Percentiles rank a stretch among this genome's conserved stretches.
Conservation (phyloP, 1,140 invertebrate species). For the Limonius californicus region DNA sequence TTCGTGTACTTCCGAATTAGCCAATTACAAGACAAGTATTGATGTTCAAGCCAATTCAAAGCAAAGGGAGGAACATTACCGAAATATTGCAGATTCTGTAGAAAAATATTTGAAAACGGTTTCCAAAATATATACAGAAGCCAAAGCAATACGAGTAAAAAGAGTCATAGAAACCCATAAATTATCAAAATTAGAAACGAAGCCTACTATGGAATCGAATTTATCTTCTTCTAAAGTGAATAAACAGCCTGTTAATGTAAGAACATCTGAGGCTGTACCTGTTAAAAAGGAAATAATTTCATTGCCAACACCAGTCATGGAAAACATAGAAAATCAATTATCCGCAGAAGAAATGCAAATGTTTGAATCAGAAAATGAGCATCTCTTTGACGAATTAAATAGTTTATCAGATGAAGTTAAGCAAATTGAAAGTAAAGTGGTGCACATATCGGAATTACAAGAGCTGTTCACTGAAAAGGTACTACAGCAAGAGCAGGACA, state of each 20-base stretch:
- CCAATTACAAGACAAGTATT: conserved; percentile 66
- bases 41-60: conserved; percentile 35
- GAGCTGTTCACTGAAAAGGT: conserved; percentile 97
- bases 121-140: conserved; percentile 83
- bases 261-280: neutral
- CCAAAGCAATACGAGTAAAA: conserved; percentile 82
- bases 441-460: conserved; percentile 94
- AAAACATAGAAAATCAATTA: conserved; percentile 60
- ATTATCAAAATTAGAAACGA: conserved; percentile 61
- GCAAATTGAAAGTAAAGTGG: conserved; percentile 87
- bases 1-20: conserved; percentile 71
- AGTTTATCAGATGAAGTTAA: conserved; percentile 70
- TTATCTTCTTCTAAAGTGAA: neutral
- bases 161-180: conserved; percentile 77
- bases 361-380: conserved; percentile 81
- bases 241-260: neutral
- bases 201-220: neutral
- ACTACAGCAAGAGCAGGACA: conserved; percentile 88
- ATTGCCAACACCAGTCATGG: conserved; percentile 34
- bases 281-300: conserved; percentile 23
- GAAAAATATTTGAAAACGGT: conserved; percentile 80
- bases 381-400: conserved; percentile 81
- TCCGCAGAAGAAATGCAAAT: conserved; percentile 87
- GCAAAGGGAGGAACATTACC: conserved; percentile 65
- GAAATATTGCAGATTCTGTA: conserved; percentile 68